phyloP scores from a whole-genome alignment of 2,797 vertebrate species.

The Podarcis lilfordi region DNA sequence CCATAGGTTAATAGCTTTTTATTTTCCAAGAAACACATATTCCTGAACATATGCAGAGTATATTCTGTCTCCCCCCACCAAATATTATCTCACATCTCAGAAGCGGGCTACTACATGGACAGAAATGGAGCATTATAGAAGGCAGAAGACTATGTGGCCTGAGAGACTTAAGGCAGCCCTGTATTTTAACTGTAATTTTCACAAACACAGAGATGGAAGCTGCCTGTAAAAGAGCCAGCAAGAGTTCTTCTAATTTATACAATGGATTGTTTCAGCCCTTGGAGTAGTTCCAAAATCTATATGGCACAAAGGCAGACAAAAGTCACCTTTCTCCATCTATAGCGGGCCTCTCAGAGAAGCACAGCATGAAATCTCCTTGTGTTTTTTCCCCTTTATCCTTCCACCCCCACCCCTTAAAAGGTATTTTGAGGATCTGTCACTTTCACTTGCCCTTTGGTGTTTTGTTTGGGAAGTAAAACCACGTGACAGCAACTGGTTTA shows the following conservation, averaged over 20 bases:
- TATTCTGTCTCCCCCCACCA: not conserved
- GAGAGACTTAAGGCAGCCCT: not conserved
- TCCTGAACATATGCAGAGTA: not conserved
- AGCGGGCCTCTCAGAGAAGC: not conserved
- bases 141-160: not conserved
- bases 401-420: not conserved
- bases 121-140: not conserved
- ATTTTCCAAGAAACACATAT: too few relatives aligned
- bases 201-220: not conserved
- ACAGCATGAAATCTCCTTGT: not conserved
- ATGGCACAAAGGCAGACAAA: slow-evolving; percentile 35
- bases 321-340: not conserved
- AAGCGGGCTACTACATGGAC: too few relatives aligned
- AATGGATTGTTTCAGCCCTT: slow-evolving; percentile 34
- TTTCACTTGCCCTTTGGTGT: slow-evolving; percentile 22
- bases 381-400: not conserved
- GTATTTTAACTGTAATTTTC: not conserved
- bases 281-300: slow-evolving; percentile 42
- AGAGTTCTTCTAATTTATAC: slow-evolving; percentile 37
- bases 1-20: too few relatives aligned
- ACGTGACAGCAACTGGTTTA: not conserved
- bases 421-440: not conserved
- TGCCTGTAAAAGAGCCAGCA: not conserved
- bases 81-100: not conserved
- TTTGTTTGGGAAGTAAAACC: not conserved